Evolutionary conservation across 2,888 invertebrate species (phyloP), one percentile per base, ranked within the genome.

Genomic region (Vannuccia rotundouncinata): DNA sequence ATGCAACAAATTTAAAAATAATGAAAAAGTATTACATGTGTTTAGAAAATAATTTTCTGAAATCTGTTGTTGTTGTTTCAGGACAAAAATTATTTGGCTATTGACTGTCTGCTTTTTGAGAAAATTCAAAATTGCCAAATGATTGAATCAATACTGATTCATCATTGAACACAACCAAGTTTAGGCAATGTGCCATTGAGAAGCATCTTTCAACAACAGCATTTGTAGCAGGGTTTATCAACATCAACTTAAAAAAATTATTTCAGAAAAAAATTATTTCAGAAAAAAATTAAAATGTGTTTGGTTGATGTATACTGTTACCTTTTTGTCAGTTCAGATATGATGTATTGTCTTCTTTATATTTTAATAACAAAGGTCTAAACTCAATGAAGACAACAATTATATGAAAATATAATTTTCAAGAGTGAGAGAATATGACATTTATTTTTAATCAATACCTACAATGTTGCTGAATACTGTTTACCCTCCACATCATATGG

Each of bases 111-210:
- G 25, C 66, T 66, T 27, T 22, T 66, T 66, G 66, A 22, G 66
- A 22, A 66, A 22, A 66, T 66, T 66, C 66, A 66, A 66, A 66
- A 66, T 66, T 66, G 66, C 66, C 66, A 66, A 66, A 66, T 66
- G 66, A 66, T 66, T 66, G 66, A 66, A 66, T 66, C 22, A 27
- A 27, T 27, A 66, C 66, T 66, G 66, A 66, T 66, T 66, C 25
- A 66, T 66, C 22, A 27, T 66, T 66, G 22, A 66, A 66, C 66
- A 22, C 25, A 66, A 66, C 66, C 66, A 66, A 66, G 13, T 66
- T 66, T 66, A 66, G 25, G 13, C 25, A 2, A 66, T 27, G 25
- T 66, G 66, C 66, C 13, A 27, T 66, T 22, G 66, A 66, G 66
- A 66, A 66, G 25, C 66, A 66, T 66, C 66, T 66, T 66, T 66